A percentile compares a stretch with the other conserved stretches of the same genome.
These are phyloP conservation scores for Psittacara wagleri DNA, from an alignment of 2,113 vertebrate genomes.

Conservation along the genomic window DNA sequence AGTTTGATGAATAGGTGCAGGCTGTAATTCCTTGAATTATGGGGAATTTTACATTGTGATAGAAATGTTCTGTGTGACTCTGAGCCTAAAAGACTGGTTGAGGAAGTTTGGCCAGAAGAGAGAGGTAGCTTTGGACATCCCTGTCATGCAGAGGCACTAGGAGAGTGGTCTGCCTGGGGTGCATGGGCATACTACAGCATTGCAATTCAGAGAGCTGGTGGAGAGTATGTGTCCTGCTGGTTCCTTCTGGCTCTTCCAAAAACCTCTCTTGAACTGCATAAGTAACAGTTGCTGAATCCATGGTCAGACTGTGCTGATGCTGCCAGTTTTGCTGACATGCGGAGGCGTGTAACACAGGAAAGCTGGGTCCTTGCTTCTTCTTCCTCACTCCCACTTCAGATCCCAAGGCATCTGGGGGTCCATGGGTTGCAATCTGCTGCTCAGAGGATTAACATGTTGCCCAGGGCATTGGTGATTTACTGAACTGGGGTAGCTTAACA, in stretches of 20 bases:
- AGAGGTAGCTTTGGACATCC: not conserved
- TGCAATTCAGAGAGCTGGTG: not conserved
- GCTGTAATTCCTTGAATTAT: not conserved
- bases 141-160: rapidly evolving
- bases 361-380: not conserved
- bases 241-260: not conserved
- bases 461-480: not conserved
- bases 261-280: rapidly evolving
- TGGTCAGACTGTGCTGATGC: not conserved
- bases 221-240: not conserved
- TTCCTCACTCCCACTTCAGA: not conserved
- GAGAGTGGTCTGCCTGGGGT: not conserved
- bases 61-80: not conserved
- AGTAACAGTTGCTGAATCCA: not conserved
- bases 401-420: not conserved
- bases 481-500: not conserved
- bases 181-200: rapidly evolving
- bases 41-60: not conserved
- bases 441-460: not conserved
- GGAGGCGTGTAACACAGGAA: not conserved
- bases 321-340: not conserved
- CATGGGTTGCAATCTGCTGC: not conserved
- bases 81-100: not conserved
- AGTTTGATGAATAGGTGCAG: not conserved
- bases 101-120: not conserved